These are phyloP conservation scores for Ichneumon xanthorius DNA, from an alignment of 2,888 invertebrate genomes.

Conservation along the genomic window DNA sequence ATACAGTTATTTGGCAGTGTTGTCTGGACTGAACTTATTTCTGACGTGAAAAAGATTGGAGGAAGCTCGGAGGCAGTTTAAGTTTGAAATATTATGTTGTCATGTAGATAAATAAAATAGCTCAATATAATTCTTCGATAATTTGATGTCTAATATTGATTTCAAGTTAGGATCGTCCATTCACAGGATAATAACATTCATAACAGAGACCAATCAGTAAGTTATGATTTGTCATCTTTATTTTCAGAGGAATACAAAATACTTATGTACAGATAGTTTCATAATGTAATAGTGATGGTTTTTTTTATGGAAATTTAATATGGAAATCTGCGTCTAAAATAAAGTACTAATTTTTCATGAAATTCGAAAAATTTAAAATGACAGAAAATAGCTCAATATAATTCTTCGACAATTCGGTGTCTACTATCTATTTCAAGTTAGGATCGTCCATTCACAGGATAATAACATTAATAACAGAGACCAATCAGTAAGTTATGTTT, in stretches of 20 bases:
- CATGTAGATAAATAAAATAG: background rate
- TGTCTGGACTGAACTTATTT: background rate
- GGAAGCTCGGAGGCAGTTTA: no score
- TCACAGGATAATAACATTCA: background rate
- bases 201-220: slow-evolving; percentile 11
- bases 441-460: background rate
- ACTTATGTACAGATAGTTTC: slow-evolving; percentile 84
- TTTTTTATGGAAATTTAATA: slow-evolving; percentile 67
- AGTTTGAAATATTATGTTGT: no score
- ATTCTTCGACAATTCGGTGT: background rate
- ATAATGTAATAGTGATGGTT: slow-evolving; percentile 83
- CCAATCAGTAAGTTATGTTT: slow-evolving; percentile 52
- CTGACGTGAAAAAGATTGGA: background rate
- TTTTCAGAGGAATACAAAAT: slow-evolving; percentile 84
- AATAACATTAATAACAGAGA: background rate
- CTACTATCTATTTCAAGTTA: background rate
- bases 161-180: background rate
- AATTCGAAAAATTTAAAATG: no score
- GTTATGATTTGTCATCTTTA: slow-evolving; percentile 70
- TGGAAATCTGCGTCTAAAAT: no score
- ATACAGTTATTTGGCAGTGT: no score
- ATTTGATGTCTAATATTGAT: background rate
- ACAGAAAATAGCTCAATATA: background rate
- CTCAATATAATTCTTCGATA: background rate
- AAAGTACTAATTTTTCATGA: no score